phyloP scores from a whole-genome alignment of 2,113 vertebrate species.

The Dromaius novaehollandiae region DNA sequence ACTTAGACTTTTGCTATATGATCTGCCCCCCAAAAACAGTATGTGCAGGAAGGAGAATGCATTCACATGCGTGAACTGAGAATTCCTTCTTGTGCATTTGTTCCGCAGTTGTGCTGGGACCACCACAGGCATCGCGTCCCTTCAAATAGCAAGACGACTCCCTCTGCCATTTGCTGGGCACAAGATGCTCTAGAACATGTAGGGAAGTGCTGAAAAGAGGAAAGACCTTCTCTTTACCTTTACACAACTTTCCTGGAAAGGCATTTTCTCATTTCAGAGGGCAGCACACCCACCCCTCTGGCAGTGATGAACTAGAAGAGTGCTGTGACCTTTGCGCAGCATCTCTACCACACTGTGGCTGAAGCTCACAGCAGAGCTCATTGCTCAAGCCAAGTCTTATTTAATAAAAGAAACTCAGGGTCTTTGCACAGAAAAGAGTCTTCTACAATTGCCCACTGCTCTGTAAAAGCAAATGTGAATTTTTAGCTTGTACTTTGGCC shows the following conservation, averaged over 20 bases:
- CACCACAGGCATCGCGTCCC: background rate
- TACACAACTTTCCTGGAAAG: background rate
- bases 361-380: rapidly evolving
- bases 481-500: background rate
- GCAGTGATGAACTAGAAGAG: background rate
- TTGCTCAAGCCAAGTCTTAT: background rate
- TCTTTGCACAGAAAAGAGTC: background rate
- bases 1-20: background rate
- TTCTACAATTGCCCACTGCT: background rate
- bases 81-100: background rate
- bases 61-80: background rate
- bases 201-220: background rate
- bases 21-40: rapidly evolving
- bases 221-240: background rate
- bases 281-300: background rate
- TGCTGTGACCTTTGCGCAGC: background rate
- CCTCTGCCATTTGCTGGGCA: background rate
- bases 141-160: background rate
- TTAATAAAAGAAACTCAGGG: background rate
- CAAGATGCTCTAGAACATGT: background rate
- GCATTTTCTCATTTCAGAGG: background rate
- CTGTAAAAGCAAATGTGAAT: background rate
- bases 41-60: background rate
- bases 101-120: background rate
- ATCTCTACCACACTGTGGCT: background rate